phyloP scores from a whole-genome alignment of 92 coral and sea anemone genomes.

The Muricea muricata region DNA sequence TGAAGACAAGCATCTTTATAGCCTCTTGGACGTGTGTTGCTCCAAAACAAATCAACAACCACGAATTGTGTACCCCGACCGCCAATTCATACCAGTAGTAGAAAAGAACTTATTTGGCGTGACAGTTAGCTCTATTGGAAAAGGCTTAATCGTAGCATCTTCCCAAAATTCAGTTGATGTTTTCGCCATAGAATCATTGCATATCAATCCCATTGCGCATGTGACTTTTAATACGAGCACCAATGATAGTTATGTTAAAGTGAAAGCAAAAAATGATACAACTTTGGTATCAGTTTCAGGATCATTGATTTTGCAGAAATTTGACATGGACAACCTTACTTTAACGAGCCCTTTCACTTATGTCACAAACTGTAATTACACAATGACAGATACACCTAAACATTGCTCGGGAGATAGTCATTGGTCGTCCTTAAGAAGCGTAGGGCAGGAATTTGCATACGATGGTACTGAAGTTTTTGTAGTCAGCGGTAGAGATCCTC shows the following conservation, averaged over 20 bases:
- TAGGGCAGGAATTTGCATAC: constrained; percentile 60
- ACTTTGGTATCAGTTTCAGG: constrained; percentile 51
- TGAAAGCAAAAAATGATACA: constrained; percentile 47
- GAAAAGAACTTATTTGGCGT: constrained; percentile 74
- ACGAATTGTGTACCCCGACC: constrained; percentile 66
- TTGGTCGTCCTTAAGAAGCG: constrained; percentile 70
- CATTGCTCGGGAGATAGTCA: constrained; percentile 46
- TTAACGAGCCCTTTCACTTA: neutral
- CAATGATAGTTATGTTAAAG: constrained; percentile 30
- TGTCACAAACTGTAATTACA: constrained; percentile 22
- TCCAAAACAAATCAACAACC: constrained; percentile 50
- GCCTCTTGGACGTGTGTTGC: constrained; percentile 62
- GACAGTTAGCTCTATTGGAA: constrained; percentile 65
- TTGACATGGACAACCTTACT: constrained; percentile 13
- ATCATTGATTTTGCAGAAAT: constrained; percentile 46
- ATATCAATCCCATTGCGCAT: constrained; percentile 44
- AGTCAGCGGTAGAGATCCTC: constrained; percentile 61
- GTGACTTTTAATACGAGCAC: constrained; percentile 22
- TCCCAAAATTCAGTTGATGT: constrained; percentile 67
- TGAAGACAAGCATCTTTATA: constrained; percentile 12
- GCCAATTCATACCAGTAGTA: constrained; percentile 76
- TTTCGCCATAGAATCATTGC: constrained; percentile 56
- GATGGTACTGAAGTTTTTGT: constrained; percentile 55
- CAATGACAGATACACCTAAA: neutral
- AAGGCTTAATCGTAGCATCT: constrained; percentile 68